These are phyloP conservation scores for Lordiphosa collinella DNA, from an alignment of 1,140 invertebrate genomes.

Conservation along the genomic window DNA sequence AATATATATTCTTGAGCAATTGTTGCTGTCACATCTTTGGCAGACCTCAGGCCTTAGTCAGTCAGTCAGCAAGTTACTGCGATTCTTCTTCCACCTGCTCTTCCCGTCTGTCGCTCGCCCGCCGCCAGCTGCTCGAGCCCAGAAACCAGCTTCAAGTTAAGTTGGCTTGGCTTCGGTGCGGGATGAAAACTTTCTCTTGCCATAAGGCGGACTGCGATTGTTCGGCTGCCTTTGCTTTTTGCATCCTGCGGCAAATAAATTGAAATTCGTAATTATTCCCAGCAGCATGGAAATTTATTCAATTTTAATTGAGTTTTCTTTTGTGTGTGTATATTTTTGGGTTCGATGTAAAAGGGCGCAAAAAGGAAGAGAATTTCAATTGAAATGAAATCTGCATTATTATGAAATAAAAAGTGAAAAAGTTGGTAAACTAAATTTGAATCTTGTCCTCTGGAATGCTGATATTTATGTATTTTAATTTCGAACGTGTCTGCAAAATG, in stretches of 20 bases:
- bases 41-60: conserved; percentile 25
- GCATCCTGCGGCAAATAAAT: conserved; percentile 73
- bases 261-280: conserved; percentile 78
- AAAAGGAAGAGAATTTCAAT: conserved; percentile 40
- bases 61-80: conserved; percentile 35
- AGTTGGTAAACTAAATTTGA: neutral
- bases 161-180: neutral
- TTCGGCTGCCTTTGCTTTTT: conserved; percentile 49
- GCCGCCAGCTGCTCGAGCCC: neutral
- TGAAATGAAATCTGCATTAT: conserved; percentile 70
- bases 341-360: conserved; percentile 38
- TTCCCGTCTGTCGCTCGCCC: neutral
- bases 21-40: conserved; percentile 18
- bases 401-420: conserved; percentile 47
- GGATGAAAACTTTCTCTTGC: conserved; percentile 3
- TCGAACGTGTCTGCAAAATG: neutral
- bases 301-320: conserved; percentile 77
- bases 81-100: conserved; percentile 23
- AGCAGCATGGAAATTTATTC: conserved; percentile 75
- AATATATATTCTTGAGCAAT: conserved; percentile 10
- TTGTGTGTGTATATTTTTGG: conserved; percentile 53
- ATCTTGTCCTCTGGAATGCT: neutral
- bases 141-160: conserved; percentile 20
- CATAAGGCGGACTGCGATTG: conserved; percentile 4
- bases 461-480: conserved; percentile 12